Evolutionary conservation across 2,797 vertebrate species (phyloP), one percentile per base, ranked within the genome.

Genomic region (Syncerus caffer): DNA sequence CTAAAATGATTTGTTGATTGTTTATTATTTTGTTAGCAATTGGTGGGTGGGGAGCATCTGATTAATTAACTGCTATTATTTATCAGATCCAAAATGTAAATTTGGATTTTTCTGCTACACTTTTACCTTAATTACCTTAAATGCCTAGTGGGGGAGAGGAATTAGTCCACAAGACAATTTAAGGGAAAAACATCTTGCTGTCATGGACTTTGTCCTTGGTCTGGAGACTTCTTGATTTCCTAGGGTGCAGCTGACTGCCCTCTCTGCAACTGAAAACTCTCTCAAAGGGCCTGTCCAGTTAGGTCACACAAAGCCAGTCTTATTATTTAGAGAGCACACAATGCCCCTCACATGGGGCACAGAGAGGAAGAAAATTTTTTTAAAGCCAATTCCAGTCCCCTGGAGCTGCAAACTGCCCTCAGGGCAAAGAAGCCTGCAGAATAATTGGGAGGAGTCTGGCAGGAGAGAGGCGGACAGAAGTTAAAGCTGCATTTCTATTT

Each of bases 241-340:
- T 96, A 89, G 96, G 95, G 90, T 79, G 11, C 89, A 85, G 87
- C 62, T 92, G 95, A 97, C 78, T 87, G 42, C 67, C 96, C 64
- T 64, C 53, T 93, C 74, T 83, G 64, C 60, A 90, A 94, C 67
- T 86, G 93, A 85, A 97, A 97, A 97, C 87, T 89, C 88, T 97
- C 95, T 91, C 96, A 58, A 60, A 97, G 95, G 84, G 91, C 87
- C 84, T 88, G 96, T 91, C 97, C 92, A 88, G 94, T 97, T 93
- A 93, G 95, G 94, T 94, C 67, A 88, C 83, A 98, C 96, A 97
- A 97, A 97, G 94, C 93, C 82, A 85, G 96, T 62, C 93, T 98
- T 97, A 98, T 97, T 98, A 97, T 97, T 98, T 97, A 96, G 97
- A 97, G 94, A 97, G 93, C 67, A 96, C 89, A 98, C 97, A 98